Percentiles rank a stretch among this genome's conserved stretches.
Conservation (phyloP, 2,797 vertebrate genomes). For the Catharus ustulatus region DNA sequence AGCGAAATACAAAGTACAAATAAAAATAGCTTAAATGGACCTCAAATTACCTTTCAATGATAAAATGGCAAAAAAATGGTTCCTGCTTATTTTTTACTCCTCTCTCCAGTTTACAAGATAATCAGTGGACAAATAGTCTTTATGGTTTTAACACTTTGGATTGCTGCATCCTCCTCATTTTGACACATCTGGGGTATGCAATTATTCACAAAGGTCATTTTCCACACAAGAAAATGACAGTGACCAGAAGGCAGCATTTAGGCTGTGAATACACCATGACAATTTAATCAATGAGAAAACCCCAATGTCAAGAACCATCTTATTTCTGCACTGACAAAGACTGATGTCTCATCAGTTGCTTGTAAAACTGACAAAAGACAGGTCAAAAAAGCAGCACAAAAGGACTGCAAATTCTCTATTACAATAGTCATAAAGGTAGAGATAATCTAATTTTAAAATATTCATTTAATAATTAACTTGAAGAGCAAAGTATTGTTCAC, state of each 20-base stretch:
- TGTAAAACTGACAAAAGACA: constrained; percentile 34
- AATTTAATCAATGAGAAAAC: constrained; percentile 78
- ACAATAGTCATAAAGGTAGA: neutral
- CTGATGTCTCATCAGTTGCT: constrained; percentile 50
- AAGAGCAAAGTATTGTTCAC: neutral
- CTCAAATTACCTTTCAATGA: neutral
- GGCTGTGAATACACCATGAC: constrained; percentile 74
- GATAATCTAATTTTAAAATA: neutral
- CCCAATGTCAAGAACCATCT: constrained; percentile 66
- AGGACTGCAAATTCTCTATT: neutral
- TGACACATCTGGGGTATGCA: constrained; percentile 78
- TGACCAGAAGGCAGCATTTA: constrained; percentile 76
- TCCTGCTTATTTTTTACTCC: neutral
- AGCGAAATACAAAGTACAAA: neutral
- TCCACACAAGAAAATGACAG: constrained; percentile 71
- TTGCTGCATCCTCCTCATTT: constrained; percentile 63
- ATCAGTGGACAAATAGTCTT: constrained; percentile 41
- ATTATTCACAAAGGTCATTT: constrained; percentile 80
- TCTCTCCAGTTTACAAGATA: neutral
- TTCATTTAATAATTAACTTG: neutral
- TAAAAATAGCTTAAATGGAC: neutral
- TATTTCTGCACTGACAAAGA: constrained; percentile 62
- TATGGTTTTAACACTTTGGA: constrained; percentile 49
- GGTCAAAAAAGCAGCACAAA: neutral
- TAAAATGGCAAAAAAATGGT: neutral